Percentiles rank a stretch among this genome's conserved stretches.
These are phyloP conservation scores for Endomychus coccineus DNA, from an alignment of 2,888 invertebrate genomes.

Conservation along the genomic window DNA sequence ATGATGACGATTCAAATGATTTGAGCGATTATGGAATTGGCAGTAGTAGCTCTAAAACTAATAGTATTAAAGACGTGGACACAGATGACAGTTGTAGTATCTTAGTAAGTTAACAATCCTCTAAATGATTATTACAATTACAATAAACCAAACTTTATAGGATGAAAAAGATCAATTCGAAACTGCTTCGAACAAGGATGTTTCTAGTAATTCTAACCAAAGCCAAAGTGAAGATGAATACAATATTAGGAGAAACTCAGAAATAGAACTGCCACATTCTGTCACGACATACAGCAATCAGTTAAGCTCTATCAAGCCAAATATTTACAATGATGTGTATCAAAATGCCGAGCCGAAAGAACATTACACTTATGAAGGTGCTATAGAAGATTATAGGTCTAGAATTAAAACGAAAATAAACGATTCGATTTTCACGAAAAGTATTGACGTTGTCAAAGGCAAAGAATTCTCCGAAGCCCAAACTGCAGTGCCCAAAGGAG, in stretches of 20 bases:
- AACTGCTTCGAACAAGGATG: constrained; percentile 31
- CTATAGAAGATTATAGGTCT: constrained; percentile 79
- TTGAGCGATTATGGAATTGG: constrained; percentile 74
- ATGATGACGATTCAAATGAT: constrained; percentile 76
- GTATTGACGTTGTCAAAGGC: constrained; percentile 29
- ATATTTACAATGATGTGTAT: no score
- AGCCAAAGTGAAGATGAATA: constrained; percentile 38
- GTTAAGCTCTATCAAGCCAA: no score
- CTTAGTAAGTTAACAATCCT: constrained; percentile 29
- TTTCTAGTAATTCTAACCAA: constrained; percentile 34
- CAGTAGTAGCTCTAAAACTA: constrained; percentile 35
- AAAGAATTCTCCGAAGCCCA: constrained; percentile 36
- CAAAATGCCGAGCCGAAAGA: no score
- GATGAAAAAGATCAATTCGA: constrained; percentile 34
- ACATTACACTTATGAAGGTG: constrained; percentile 82
- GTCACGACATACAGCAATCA: no score
- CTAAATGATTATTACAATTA: neutral
- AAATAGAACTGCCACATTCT: no score
- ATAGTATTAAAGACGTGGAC: constrained; percentile 38
- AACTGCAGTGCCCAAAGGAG: constrained; percentile 61
- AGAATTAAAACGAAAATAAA: constrained; percentile 53
- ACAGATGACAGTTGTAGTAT: constrained; percentile 39
- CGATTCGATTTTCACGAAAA: constrained; percentile 33
- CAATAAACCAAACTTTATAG: constrained; percentile 19
- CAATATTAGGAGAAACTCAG: no score